phyloP scores from a whole-genome alignment of 2,797 vertebrate genomes.

The Gambusia yucatana region DNA sequence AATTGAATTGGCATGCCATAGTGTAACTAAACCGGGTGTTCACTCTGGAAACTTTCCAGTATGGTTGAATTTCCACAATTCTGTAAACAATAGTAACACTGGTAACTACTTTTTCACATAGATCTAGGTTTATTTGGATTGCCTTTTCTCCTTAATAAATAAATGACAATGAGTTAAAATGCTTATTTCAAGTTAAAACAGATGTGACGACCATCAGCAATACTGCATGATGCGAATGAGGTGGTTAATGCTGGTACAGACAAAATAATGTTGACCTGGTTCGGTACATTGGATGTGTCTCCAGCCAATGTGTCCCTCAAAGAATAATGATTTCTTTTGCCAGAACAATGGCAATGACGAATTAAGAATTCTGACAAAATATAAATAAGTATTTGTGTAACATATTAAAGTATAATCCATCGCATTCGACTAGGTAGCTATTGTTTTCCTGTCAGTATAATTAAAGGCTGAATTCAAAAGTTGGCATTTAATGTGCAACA shows the following conservation, averaged over 20 bases:
- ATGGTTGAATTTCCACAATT: not conserved
- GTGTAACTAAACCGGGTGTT: not conserved
- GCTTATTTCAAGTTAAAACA: not conserved
- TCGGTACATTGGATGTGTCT: slow-evolving; percentile 4
- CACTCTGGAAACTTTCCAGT: not conserved
- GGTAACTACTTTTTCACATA: not conserved
- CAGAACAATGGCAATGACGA: slow-evolving; percentile 59
- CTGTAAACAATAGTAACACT: not conserved
- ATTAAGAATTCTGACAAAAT: slow-evolving; percentile 65
- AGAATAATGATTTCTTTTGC: slow-evolving; percentile 43
- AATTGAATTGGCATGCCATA: not conserved
- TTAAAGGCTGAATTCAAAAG: slow-evolving; percentile 77
- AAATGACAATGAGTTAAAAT: not conserved
- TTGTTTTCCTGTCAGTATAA: slow-evolving; percentile 65
- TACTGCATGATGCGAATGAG: slow-evolving; percentile 33
- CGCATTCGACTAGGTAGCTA: slow-evolving; percentile 49
- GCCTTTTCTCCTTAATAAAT: not conserved
- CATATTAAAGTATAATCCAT: slow-evolving; percentile 69
- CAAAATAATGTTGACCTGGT: slow-evolving; percentile 31
- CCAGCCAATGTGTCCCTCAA: slow-evolving; percentile 24
- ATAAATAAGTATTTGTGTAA: slow-evolving; percentile 59
- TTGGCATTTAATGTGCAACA: slow-evolving; percentile 75
- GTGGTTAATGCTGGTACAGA: slow-evolving; percentile 27
- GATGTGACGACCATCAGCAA: not conserved
- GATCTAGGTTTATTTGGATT: not conserved